A percentile compares a stretch with the other conserved stretches of the same genome.
Conservation (phyloP, 2,888 invertebrate genomes). For the Liposcelis brunnea region DNA sequence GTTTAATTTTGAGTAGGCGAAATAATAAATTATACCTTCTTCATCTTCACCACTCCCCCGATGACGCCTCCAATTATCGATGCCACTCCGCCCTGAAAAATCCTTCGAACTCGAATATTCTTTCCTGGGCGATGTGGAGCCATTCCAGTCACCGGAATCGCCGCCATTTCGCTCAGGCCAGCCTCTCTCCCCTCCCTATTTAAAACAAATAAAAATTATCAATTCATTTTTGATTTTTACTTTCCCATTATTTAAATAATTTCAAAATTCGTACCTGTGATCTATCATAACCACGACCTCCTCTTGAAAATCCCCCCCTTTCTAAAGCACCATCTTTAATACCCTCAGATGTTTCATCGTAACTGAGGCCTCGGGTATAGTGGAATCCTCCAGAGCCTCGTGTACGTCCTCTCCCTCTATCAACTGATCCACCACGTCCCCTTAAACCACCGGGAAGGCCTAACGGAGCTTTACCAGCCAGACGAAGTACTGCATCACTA, state of each 20-base stretch:
- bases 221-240: no score
- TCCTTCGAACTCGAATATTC: conserved; percentile 24
- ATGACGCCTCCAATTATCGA: conserved; percentile 33
- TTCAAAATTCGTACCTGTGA: conserved; percentile 15
- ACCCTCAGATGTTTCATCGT: conserved; percentile 23
- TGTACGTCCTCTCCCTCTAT: conserved; percentile 21
- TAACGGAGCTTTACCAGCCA: conserved; percentile 21
- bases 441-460: conserved; percentile 19
- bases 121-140: conserved; percentile 35
- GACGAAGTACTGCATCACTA: conserved; percentile 28
- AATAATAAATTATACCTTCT: conserved; percentile 27
- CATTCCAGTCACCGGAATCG: conserved; percentile 35
- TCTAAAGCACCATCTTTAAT: conserved; percentile 11
- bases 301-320: conserved; percentile 14
- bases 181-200: conserved; percentile 24
- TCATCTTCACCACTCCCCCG: conserved; percentile 29
- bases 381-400: conserved; percentile 26
- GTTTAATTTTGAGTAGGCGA: no score
- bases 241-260: no score
- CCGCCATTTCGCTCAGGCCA: conserved; percentile 38
- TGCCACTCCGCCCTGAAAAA: conserved; percentile 23
- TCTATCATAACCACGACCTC: conserved; percentile 18
- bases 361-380: conserved; percentile 28
- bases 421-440: conserved; percentile 18
- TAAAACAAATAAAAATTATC: no score